A percentile compares a stretch with the other conserved stretches of the same genome.
Evolutionary conservation across 2,113 vertebrate genomes (phyloP).

Genomic region (Equus przewalskii): DNA sequence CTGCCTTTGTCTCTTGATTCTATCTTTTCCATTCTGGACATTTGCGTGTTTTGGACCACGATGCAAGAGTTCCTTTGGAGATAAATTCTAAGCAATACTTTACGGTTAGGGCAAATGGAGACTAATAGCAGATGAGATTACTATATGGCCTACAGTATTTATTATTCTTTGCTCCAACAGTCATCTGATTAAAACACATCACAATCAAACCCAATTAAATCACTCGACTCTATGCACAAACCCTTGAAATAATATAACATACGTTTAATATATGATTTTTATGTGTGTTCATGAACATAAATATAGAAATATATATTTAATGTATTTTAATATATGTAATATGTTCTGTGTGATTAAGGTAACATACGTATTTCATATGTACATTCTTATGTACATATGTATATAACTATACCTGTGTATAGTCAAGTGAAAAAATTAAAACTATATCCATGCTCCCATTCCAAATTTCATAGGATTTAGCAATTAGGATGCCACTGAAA

Average conservation of each 20-base stretch:
- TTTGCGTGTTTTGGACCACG: neutral
- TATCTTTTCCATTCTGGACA: neutral
- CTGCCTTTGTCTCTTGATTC: conserved; percentile 50
- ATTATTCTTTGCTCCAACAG: neutral
- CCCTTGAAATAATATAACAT: neutral
- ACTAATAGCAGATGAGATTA: neutral
- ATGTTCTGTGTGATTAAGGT: neutral
- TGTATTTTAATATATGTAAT: neutral
- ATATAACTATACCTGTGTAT: neutral
- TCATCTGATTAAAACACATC: neutral
- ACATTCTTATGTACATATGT: neutral
- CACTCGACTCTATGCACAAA: neutral
- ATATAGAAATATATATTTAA: neutral
- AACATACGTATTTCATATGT: neutral
- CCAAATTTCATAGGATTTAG: neutral
- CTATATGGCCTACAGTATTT: neutral
- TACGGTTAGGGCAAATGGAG: neutral
- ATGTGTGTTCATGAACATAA: neutral
- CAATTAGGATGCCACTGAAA: neutral
- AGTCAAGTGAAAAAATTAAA: neutral
- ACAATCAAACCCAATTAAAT: neutral
- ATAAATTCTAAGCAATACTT: neutral
- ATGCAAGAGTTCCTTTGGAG: neutral
- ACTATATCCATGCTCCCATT: neutral
- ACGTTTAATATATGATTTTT: neutral